Conservation (phyloP, 1,140 invertebrate species). For the Pseudomyrmex pallidus region DNA sequence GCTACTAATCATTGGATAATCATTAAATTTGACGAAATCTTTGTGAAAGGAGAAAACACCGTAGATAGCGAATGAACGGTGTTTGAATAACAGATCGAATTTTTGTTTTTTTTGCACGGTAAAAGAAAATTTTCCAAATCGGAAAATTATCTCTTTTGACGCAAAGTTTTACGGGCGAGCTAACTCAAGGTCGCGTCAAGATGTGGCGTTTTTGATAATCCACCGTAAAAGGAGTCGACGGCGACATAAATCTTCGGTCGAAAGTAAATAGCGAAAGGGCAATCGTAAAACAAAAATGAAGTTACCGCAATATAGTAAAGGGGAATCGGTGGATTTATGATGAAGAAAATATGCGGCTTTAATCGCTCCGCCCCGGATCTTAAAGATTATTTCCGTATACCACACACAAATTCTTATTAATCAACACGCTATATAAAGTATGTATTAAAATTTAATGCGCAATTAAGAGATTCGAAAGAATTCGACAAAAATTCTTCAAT, state of each 20-base stretch:
- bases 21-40: not conserved
- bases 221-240: not conserved
- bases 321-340: not conserved
- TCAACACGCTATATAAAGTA: not conserved
- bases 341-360: slow-evolving; percentile 21
- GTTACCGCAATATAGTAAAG: not conserved
- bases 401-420: slow-evolving; percentile 11
- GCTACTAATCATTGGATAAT: too few relatives aligned
- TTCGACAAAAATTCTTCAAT: slow-evolving; percentile 13
- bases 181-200: slow-evolving; percentile 14
- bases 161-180: slow-evolving; percentile 11
- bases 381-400: not conserved
- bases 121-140: slow-evolving; percentile 16
- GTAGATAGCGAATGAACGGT: slow-evolving; percentile 36
- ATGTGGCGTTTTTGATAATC: slow-evolving; percentile 31
- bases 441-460: too few relatives aligned
- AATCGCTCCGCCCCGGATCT: not conserved
- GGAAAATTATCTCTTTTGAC: not conserved
- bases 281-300: slow-evolving; percentile 12
- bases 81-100: slow-evolving; percentile 38
- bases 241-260: slow-evolving; percentile 33
- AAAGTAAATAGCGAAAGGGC: slow-evolving; percentile 34
- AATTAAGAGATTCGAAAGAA: too few relatives aligned
- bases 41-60: slow-evolving; percentile 30
- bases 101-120: not conserved